A percentile compares a stretch with the other conserved stretches of the same genome.
Conservation (phyloP, 2,888 invertebrate genomes). For the Clanis bilineata region DNA sequence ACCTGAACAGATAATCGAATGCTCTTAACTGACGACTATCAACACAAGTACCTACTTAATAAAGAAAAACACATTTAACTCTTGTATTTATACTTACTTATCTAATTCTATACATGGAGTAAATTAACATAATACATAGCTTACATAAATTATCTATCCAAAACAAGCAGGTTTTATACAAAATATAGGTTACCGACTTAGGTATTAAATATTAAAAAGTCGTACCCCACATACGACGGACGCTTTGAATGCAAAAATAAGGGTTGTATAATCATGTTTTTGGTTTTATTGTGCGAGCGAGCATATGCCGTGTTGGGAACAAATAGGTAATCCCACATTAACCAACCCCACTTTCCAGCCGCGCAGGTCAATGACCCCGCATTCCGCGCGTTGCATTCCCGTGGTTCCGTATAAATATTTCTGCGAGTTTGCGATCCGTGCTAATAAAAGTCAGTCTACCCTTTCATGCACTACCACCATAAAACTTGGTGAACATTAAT, state of each 20-base stretch:
- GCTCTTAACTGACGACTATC: not conserved
- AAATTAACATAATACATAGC: not conserved
- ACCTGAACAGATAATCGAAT: not conserved
- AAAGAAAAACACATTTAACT: too few species aligned
- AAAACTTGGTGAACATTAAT: slow-evolving; percentile 30
- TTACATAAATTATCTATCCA: not conserved
- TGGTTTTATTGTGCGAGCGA: slow-evolving; percentile 34
- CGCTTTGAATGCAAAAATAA: slow-evolving; percentile 21
- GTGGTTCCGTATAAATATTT: slow-evolving; percentile 53
- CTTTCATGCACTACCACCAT: slow-evolving; percentile 33
- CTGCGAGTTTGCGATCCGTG: slow-evolving; percentile 30
- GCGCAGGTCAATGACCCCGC: slow-evolving; percentile 53
- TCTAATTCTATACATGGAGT: not conserved
- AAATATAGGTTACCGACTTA: not conserved
- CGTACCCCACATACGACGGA: not conserved
- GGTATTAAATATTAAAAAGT: not conserved
- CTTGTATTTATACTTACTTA: too few species aligned
- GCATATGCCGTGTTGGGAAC: slow-evolving; percentile 39
- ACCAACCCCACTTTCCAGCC: slow-evolving; percentile 54
- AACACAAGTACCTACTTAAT: not conserved
- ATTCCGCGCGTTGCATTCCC: slow-evolving; percentile 55
- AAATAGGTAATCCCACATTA: slow-evolving; percentile 46
- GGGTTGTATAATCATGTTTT: slow-evolving; percentile 32
- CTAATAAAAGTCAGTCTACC: slow-evolving; percentile 38
- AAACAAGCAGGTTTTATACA: too few species aligned